A percentile compares a stretch with the other conserved stretches of the same genome.
Evolutionary conservation across 2,113 vertebrate species (phyloP).

Genomic region (Osmerus eperlanus): DNA sequence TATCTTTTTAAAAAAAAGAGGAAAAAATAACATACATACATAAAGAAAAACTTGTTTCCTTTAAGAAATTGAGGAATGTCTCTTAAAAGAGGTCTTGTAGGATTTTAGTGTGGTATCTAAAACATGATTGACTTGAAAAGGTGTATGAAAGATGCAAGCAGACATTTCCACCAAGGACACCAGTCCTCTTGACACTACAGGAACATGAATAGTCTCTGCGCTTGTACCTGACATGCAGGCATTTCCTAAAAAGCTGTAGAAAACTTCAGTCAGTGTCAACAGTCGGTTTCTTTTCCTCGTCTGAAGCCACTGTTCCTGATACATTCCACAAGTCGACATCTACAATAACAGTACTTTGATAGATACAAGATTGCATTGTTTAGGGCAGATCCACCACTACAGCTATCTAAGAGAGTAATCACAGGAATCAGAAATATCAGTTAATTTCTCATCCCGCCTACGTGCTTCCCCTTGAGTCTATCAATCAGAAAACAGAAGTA

Average conservation of each 20-base stretch:
- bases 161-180: conserved; percentile 38
- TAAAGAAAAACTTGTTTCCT: conserved; percentile 39
- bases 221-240: conserved; percentile 63
- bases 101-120: conserved; percentile 16
- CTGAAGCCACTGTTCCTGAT: conserved; percentile 32
- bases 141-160: conserved; percentile 25
- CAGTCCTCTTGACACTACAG: conserved; percentile 44
- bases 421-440: conserved; percentile 37
- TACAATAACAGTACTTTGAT: conserved; percentile 67
- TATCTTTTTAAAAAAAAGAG: conserved; percentile 11
- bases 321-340: conserved; percentile 72
- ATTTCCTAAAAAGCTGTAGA: conserved; percentile 60
- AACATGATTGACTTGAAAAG: conserved; percentile 14
- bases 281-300: conserved; percentile 5
- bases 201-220: conserved; percentile 41
- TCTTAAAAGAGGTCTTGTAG: conserved; percentile 32
- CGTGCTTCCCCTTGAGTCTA: conserved; percentile 13
- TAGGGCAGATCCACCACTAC: conserved; percentile 64
- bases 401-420: conserved; percentile 32
- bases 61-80: conserved; percentile 56
- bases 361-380: conserved; percentile 70
- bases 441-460: conserved; percentile 28
- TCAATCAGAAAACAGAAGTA: conserved; percentile 19
- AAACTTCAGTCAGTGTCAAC: conserved; percentile 45
- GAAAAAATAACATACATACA: conserved; percentile 20